Percentiles rank a stretch among this genome's conserved stretches.
Evolutionary conservation across 2,888 invertebrate genomes (phyloP).

Genomic region (Diarsia rubi): DNA sequence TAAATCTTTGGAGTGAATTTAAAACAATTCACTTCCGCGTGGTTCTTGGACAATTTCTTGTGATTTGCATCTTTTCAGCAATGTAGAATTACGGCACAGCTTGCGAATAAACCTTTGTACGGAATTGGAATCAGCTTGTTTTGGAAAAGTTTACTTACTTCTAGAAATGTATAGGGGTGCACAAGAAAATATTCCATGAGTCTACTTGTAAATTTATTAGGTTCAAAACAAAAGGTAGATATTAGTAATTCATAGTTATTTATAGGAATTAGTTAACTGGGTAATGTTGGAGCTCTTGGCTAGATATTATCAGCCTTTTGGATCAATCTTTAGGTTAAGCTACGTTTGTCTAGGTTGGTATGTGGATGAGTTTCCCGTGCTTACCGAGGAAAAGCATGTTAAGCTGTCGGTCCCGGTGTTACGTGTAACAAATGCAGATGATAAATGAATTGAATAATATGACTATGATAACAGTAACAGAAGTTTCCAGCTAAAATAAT

Average conservation of each 20-base stretch:
- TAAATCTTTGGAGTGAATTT: constrained; percentile 59
- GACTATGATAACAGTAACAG: not conserved
- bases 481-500: too few relatives aligned
- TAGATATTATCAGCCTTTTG: too few relatives aligned
- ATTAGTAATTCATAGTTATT: not conserved
- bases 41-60: constrained; percentile 59
- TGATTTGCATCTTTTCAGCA: constrained; percentile 59
- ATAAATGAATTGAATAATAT: not conserved
- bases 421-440: too few relatives aligned
- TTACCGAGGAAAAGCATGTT: too few relatives aligned
- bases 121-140: constrained; percentile 32
- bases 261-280: not conserved
- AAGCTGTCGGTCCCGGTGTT: too few relatives aligned
- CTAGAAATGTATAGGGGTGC: not conserved
- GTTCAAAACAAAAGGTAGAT: not conserved
- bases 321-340: too few relatives aligned
- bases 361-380: too few relatives aligned
- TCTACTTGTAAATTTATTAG: not conserved
- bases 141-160: constrained; percentile 2
- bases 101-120: constrained; percentile 44
- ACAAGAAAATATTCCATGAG: not conserved
- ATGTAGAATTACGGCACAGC: constrained; percentile 54
- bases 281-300: too few relatives aligned
- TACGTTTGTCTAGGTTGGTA: too few relatives aligned
- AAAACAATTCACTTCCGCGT: constrained; percentile 61